Conservation (phyloP, 2,888 invertebrate species). For the Pollenia amentaria region DNA sequence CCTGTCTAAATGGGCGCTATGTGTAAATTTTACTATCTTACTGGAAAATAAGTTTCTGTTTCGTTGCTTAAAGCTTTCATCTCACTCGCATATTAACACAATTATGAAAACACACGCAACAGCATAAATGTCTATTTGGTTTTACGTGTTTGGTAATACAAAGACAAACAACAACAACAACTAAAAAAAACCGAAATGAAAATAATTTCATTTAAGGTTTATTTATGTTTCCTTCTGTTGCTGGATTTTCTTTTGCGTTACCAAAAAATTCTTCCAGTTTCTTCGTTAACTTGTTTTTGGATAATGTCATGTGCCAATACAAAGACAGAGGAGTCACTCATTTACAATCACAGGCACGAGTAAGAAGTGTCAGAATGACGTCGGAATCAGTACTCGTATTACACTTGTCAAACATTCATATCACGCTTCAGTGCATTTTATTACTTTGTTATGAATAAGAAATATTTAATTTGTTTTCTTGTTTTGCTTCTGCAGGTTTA, state of each 20-base stretch:
- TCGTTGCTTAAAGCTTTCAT: not conserved
- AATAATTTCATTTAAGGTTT: conserved; percentile 32
- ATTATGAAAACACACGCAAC: not conserved
- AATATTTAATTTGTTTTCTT: conserved; percentile 57
- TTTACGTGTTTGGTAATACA: conserved; percentile 14
- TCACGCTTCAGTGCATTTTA: conserved; percentile 60
- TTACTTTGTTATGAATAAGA: conserved; percentile 64
- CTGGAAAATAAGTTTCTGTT: not conserved
- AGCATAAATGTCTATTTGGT: conserved; percentile 17
- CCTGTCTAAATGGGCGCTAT: no score
- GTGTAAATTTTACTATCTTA: not conserved
- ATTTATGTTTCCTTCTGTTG: conserved; percentile 37
- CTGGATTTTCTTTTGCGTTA: conserved; percentile 1
- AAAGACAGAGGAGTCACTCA: no score
- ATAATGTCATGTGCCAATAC: conserved; percentile 20
- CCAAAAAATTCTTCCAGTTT: conserved; percentile 10
- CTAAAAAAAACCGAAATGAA: not conserved
- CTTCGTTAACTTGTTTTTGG: not conserved
- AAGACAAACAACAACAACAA: not conserved
- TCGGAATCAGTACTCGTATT: not conserved
- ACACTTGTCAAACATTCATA: conserved; percentile 63
- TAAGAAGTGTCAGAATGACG: not conserved
- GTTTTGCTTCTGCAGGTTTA: not conserved
- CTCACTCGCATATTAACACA: conserved; percentile 11
- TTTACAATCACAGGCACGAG: not conserved